phyloP scores from a whole-genome alignment of 2,797 vertebrate genomes.

The Erpetoichthys calabaricus region DNA sequence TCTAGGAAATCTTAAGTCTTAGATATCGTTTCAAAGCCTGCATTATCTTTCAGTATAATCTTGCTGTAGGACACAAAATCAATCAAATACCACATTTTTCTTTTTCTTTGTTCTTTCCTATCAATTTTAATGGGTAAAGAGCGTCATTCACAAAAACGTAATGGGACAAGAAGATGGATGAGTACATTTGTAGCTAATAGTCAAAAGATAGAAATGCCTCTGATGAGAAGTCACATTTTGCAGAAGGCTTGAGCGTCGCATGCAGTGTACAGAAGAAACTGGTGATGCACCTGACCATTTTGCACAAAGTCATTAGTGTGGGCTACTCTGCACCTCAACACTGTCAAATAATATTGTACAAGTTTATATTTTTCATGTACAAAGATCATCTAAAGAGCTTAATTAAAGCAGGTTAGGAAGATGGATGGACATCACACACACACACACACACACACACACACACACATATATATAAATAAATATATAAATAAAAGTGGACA shows the following conservation, averaged over 20 bases:
- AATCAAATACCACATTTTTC: constrained; percentile 56
- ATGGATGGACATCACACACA: too few relatives aligned
- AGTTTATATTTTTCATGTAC: too few relatives aligned
- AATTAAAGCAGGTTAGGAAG: too few relatives aligned
- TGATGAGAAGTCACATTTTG: constrained; percentile 43
- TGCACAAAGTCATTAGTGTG: too few relatives aligned
- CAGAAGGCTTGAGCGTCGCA: constrained; percentile 25
- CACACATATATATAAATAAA: too few relatives aligned
- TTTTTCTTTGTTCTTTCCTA: constrained; percentile 61
- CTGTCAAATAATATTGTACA: too few relatives aligned
- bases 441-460: too few relatives aligned
- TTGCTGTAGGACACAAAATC: constrained; percentile 38
- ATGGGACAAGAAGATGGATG: constrained; percentile 86
- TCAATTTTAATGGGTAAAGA: constrained; percentile 79
- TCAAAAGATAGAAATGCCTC: constrained; percentile 60
- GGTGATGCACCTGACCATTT: too few relatives aligned
- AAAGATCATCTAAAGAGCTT: too few relatives aligned
- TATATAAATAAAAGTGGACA: too few relatives aligned
- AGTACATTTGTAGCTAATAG: constrained; percentile 59
- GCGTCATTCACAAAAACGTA: constrained; percentile 78
- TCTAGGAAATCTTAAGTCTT: constrained; percentile 2
- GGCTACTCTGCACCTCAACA: too few relatives aligned
- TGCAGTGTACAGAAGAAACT: too few relatives aligned
- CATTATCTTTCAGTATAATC: constrained; percentile 40
- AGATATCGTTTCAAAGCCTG: constrained; percentile 14